Evolutionary conservation across 2,113 vertebrate genomes (phyloP).

Genomic region (Tragelaphus imberbis): DNA sequence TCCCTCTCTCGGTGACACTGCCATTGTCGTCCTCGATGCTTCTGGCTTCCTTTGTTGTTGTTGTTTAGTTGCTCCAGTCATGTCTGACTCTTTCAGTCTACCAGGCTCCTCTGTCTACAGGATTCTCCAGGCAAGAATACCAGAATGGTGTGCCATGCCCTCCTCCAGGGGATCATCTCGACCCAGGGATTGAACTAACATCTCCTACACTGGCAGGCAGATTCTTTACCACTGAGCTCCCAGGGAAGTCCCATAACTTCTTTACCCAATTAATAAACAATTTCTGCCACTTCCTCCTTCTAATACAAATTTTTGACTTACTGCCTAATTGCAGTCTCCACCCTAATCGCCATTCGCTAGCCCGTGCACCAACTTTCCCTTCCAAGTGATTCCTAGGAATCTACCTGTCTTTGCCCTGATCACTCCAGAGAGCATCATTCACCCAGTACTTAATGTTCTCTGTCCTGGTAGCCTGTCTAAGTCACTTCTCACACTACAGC

Average conservation of each 20-base stretch:
- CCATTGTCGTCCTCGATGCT: accelerated
- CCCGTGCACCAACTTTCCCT: not conserved
- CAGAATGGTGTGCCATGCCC: not conserved
- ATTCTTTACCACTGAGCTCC: not conserved
- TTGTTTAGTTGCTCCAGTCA: not conserved
- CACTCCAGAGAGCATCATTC: too few species aligned
- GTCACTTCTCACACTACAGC: not conserved
- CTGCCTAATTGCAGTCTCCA: not conserved
- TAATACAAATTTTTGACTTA: not conserved
- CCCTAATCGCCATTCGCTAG: accelerated
- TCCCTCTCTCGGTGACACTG: too few species aligned
- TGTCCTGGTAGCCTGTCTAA: not conserved
- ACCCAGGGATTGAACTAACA: not conserved
- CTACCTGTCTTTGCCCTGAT: not conserved
- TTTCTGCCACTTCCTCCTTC: not conserved
- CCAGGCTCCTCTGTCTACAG: not conserved
- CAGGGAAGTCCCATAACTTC: not conserved
- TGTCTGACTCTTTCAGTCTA: not conserved
- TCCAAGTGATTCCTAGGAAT: not conserved
- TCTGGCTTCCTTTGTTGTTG: not conserved
- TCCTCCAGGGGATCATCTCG: not conserved
- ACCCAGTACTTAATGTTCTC: too few species aligned
- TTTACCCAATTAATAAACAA: not conserved
- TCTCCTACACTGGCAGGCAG: not conserved
- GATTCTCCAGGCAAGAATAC: not conserved